Conservation (phyloP, 2,888 invertebrate species). For the Macrostomum cliftonense region DNA sequence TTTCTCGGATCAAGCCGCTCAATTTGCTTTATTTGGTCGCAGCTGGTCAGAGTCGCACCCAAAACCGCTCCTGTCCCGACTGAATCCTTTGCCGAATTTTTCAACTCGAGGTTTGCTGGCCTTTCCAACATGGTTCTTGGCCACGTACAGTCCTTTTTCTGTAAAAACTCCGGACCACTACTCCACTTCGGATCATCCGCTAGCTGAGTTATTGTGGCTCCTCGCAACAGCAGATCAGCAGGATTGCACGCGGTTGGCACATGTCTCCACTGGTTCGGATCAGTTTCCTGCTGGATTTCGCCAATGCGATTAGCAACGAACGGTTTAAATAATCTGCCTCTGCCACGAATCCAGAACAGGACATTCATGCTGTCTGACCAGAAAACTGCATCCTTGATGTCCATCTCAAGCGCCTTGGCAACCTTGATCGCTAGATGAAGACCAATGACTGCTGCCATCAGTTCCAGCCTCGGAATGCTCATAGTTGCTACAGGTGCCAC, state of each 20-base stretch:
- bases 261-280: constrained; percentile 8
- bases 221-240: constrained; percentile 7
- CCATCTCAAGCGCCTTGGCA: background rate
- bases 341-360: constrained; percentile 4
- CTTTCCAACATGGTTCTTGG: background rate
- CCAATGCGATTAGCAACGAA: constrained; percentile 10
- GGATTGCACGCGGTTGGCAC: constrained; percentile 6
- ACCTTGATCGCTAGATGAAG: background rate
- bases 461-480: constrained; percentile 5
- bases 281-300: constrained; percentile 4
- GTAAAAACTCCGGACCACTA: constrained; percentile 6
- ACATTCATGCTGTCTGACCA: constrained; percentile 12
- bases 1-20: background rate
- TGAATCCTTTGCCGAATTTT: background rate
- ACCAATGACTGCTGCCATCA: constrained; percentile 4
- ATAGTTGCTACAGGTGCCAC: constrained; percentile 3
- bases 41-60: background rate
- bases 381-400: background rate
- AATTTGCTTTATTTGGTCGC: background rate
- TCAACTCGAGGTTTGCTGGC: background rate
- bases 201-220: constrained; percentile 2
- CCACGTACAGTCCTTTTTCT: background rate
- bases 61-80: background rate
- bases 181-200: constrained; percentile 5
- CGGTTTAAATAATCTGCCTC: constrained; percentile 4